A percentile compares a stretch with the other conserved stretches of the same genome.
Conservation (phyloP, 2,888 invertebrate species). For the Agriopis leucophaearia region DNA sequence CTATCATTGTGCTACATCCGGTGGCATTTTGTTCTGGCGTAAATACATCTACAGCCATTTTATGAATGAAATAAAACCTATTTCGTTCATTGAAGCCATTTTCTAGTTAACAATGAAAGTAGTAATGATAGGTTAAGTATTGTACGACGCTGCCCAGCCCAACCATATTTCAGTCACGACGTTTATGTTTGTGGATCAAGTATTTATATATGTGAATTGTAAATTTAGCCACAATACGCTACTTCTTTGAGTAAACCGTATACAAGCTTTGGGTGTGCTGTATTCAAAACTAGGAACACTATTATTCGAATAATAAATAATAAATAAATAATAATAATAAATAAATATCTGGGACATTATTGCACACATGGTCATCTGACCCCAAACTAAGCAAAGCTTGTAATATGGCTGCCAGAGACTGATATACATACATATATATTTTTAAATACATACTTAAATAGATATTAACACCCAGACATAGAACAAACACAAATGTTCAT, state of each 20-base stretch:
- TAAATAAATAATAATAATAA: too few species aligned
- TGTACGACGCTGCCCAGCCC: constrained; percentile 36
- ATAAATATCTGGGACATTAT: too few species aligned
- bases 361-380: too few species aligned
- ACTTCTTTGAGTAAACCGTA: constrained; percentile 22
- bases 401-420: too few species aligned
- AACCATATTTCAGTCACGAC: constrained; percentile 32
- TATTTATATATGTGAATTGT: constrained; percentile 30
- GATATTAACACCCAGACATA: too few species aligned
- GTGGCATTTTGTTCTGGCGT: constrained; percentile 53
- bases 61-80: constrained; percentile 43
- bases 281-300: constrained; percentile 25
- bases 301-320: constrained; percentile 32
- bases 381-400: too few species aligned
- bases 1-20: constrained; percentile 67
- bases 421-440: too few species aligned
- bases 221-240: constrained; percentile 23
- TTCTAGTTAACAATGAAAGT: constrained; percentile 37
- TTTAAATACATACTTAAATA: too few species aligned
- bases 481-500: too few species aligned
- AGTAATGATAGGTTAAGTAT: constrained; percentile 34
- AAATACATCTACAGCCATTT: constrained; percentile 37
- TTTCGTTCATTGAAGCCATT: constrained; percentile 36
- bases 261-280: constrained; percentile 25
- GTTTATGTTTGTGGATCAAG: constrained; percentile 24